Evolutionary conservation across 2,113 vertebrate genomes (phyloP).

Genomic region (Leptocoma aspasia): DNA sequence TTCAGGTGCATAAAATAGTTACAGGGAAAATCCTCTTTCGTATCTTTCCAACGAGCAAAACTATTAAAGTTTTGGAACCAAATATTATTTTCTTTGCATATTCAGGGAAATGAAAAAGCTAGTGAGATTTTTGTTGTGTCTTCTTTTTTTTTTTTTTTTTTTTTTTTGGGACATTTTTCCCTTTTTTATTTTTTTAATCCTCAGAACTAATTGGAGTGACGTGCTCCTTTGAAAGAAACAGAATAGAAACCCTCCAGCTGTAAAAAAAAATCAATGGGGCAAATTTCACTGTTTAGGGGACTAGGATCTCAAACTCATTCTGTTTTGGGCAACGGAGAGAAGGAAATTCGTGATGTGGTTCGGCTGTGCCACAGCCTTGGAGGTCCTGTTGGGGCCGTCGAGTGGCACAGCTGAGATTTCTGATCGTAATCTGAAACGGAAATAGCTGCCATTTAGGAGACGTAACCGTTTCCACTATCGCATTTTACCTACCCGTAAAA

Average conservation of each 20-base stretch:
- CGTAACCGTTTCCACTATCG: not conserved
- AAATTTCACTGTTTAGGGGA: not conserved
- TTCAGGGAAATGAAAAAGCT: not conserved
- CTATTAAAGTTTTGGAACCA: not conserved
- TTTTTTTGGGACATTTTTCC: fast-evolving
- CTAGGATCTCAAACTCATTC: not conserved
- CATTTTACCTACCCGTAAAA: not conserved
- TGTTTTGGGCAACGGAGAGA: not conserved
- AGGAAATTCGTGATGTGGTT: not conserved
- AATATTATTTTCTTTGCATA: not conserved
- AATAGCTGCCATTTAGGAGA: not conserved
- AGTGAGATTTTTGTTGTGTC: not conserved
- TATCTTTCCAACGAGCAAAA: not conserved
- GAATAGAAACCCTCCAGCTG: not conserved
- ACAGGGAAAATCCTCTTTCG: not conserved
- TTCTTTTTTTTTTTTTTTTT: no score
- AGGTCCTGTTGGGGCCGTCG: not conserved
- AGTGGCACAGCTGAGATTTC: constrained; percentile 29
- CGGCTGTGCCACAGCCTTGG: not conserved
- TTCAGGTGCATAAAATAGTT: not conserved
- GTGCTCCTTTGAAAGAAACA: not conserved
- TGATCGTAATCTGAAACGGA: constrained; percentile 20
- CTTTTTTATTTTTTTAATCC: fast-evolving
- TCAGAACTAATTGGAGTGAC: not conserved
- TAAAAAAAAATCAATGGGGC: not conserved